Conservation (phyloP, 2,113 vertebrate genomes). For the Phocoena phocoena region DNA sequence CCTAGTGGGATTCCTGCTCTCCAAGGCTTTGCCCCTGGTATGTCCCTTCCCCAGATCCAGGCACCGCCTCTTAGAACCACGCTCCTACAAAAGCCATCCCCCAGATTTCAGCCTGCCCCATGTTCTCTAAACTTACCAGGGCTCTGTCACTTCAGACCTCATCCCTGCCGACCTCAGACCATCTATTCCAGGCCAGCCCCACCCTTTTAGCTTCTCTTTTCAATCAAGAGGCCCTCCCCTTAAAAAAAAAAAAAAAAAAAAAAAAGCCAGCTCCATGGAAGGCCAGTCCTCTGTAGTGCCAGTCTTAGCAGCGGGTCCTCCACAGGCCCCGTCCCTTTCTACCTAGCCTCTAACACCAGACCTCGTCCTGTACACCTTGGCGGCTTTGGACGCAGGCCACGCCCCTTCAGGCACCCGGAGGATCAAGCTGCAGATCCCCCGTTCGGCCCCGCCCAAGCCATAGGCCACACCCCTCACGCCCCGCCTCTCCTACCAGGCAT, state of each 20-base stretch:
- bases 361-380: background rate
- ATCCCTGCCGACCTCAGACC: background rate
- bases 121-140: background rate
- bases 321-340: background rate
- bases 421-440: background rate
- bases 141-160: background rate
- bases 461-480: background rate
- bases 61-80: background rate
- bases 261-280: background rate
- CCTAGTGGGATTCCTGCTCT: background rate
- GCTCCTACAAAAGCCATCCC: background rate
- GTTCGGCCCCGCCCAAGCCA: background rate
- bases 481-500: conserved; percentile 84
- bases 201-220: background rate
- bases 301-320: background rate
- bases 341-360: background rate
- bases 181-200: background rate
- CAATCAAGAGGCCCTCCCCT: background rate
- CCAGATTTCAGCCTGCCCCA: background rate
- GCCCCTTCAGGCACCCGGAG: background rate
- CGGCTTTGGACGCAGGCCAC: accelerated
- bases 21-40: accelerated
- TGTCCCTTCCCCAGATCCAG: background rate
- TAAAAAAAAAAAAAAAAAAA: background rate
- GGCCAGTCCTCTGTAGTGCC: accelerated